phyloP scores from a whole-genome alignment of 35 echinoderm and acorn worm species.

The Heliocidaris erythrogramma region DNA sequence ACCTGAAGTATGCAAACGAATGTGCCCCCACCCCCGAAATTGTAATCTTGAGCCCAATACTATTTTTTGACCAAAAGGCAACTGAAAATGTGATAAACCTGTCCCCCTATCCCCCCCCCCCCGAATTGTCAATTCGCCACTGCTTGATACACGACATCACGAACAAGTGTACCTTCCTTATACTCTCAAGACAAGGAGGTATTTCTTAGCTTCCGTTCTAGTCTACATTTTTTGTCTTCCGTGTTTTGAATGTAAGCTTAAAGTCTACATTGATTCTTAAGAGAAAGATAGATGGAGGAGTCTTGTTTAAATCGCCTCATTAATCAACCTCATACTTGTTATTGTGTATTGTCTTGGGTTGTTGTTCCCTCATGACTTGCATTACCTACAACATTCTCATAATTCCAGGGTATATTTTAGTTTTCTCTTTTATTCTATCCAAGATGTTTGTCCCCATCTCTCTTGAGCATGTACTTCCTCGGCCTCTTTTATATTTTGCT shows the following conservation, averaged over 20 bases:
- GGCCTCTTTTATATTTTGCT: neutral
- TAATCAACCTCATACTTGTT: slow-evolving; percentile 9
- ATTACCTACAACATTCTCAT: neutral
- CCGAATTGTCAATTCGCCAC: too few species aligned
- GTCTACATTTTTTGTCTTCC: neutral
- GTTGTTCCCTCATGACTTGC: neutral
- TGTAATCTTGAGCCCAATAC: too few species aligned
- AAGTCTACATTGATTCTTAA: neutral
- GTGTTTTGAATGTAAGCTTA: neutral
- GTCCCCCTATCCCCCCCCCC: too few species aligned
- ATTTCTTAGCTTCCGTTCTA: neutral
- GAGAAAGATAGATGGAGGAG: neutral
- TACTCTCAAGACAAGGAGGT: neutral
- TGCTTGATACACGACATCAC: too few species aligned
- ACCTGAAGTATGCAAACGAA: too few species aligned
- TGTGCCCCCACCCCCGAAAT: too few species aligned
- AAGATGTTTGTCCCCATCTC: neutral
- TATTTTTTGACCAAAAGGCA: too few species aligned
- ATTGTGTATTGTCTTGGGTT: neutral
- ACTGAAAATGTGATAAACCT: too few species aligned
- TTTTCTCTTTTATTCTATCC: neutral
- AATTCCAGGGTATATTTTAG: too few species aligned
- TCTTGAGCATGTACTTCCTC: neutral
- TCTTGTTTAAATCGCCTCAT: neutral
- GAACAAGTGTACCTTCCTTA: neutral